phyloP scores from a whole-genome alignment of 2,888 invertebrate species.

The Caenorhabditis sp. region DNA sequence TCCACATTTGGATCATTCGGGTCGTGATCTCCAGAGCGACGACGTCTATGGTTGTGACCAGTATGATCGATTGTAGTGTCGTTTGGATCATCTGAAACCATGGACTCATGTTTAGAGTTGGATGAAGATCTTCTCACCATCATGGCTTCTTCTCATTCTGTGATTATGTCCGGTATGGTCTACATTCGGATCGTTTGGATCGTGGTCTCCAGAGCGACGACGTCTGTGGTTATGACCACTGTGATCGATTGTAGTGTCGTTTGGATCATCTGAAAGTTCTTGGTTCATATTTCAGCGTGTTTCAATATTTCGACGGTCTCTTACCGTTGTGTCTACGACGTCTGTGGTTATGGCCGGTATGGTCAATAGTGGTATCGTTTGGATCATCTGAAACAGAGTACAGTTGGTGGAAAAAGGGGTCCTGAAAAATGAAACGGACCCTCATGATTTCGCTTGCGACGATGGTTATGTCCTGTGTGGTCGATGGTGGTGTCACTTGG shows the following conservation, averaged over 20 bases:
- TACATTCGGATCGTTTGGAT: constrained; percentile 64
- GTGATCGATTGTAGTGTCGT: constrained; percentile 67
- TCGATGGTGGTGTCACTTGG: constrained; percentile 67
- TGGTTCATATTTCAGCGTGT: too few species aligned
- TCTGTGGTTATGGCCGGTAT: constrained; percentile 66
- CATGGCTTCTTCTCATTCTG: constrained; percentile 24
- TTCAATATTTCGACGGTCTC: neutral
- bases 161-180: constrained; percentile 72
- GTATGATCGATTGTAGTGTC: constrained; percentile 72
- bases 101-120: too few species aligned
- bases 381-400: constrained; percentile 47
- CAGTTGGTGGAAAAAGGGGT: neutral
- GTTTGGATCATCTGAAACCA: constrained; percentile 67
- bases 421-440: neutral
- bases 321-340: constrained; percentile 15
- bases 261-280: constrained; percentile 36
- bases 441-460: constrained; percentile 11
- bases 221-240: constrained; percentile 68
- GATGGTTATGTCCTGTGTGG: constrained; percentile 68
- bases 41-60: constrained; percentile 58
- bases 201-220: constrained; percentile 58
- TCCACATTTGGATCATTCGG: constrained; percentile 68
- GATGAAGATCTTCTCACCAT: constrained; percentile 4
- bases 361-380: constrained; percentile 66
- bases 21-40: constrained; percentile 57